Evolutionary conservation across 2,797 vertebrate species (phyloP).

Genomic region (Novumbra hubbsi): DNA sequence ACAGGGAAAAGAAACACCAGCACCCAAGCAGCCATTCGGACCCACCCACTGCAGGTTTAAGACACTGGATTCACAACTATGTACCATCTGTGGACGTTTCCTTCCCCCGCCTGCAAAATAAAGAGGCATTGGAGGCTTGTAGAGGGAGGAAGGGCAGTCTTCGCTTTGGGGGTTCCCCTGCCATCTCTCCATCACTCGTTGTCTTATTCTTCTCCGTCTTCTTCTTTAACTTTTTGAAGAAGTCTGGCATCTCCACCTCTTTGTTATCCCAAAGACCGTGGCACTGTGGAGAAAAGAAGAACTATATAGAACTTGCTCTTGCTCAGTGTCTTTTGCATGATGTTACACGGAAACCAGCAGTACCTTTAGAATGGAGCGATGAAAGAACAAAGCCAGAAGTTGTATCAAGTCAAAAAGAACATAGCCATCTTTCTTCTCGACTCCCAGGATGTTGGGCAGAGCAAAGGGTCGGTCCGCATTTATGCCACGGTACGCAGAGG

Average conservation of each 20-base stretch:
- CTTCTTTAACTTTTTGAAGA: conserved; percentile 74
- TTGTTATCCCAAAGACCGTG: conserved; percentile 83
- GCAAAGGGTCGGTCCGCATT: conserved; percentile 74
- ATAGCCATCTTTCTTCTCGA: conserved; percentile 74
- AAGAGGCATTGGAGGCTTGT: conserved; percentile 62
- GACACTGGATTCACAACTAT: neutral
- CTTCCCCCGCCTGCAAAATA: conserved; percentile 53
- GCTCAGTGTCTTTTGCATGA: neutral
- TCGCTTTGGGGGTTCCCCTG: conserved; percentile 21
- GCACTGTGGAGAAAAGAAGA: conserved; percentile 55
- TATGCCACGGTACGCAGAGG: conserved; percentile 72
- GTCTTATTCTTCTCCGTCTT: conserved; percentile 72
- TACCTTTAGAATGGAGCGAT: conserved; percentile 74
- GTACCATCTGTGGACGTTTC: conserved; percentile 52
- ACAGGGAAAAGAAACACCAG: neutral
- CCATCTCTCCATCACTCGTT: conserved; percentile 52
- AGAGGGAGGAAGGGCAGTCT: conserved; percentile 65
- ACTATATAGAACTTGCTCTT: neutral
- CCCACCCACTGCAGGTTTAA: neutral
- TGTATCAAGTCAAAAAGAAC: conserved; percentile 76
- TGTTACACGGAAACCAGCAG: neutral
- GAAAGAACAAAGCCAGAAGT: conserved; percentile 76
- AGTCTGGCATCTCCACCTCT: conserved; percentile 73
- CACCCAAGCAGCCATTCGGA: too few species aligned
- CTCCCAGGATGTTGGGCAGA: conserved; percentile 72